Evolutionary conservation across 2,113 vertebrate species (phyloP).

Genomic region (Pseudonaja textilis): DNA sequence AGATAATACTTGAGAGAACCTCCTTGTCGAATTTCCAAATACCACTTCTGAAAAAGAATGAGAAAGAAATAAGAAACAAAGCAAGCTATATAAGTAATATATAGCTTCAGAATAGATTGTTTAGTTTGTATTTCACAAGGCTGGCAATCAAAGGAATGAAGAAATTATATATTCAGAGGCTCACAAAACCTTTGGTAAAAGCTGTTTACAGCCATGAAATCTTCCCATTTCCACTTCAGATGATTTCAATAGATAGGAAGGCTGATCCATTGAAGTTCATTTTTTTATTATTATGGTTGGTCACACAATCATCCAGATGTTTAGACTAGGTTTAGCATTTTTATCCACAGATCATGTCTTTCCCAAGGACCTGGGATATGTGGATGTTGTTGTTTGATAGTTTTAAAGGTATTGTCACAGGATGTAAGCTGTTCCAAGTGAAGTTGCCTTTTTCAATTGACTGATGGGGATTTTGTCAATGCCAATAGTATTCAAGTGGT

Average conservation of each 20-base stretch:
- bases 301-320: neutral
- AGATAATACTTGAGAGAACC: neutral
- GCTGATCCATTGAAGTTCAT: neutral
- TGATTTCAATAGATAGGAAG: neutral
- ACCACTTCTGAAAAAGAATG: neutral
- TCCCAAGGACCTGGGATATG: neutral
- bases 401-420: neutral
- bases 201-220: neutral
- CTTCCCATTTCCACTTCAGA: neutral
- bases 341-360: neutral
- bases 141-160: constrained; percentile 26
- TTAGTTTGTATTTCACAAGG: neutral
- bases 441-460: neutral
- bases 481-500: neutral
- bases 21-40: neutral
- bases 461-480: neutral
- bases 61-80: neutral
- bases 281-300: neutral
- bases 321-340: neutral
- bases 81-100: neutral
- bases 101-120: neutral
- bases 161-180: neutral
- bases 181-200: neutral
- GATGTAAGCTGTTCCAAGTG: neutral
- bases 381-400: neutral